Base-by-base conservation (phyloP, 2,888 invertebrate genomes). In the Andrena hattorfiana region DNA sequence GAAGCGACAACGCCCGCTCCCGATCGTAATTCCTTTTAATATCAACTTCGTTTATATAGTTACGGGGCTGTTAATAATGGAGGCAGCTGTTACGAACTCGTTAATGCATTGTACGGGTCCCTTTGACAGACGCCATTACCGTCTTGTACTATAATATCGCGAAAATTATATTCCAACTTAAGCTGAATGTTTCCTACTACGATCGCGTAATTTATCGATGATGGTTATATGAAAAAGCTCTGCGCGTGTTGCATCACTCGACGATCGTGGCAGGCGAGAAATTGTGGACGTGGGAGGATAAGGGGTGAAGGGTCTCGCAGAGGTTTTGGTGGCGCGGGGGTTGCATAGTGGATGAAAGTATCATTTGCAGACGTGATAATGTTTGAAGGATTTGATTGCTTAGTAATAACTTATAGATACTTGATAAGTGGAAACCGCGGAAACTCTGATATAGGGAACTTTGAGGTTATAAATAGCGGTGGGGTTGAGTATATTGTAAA, bases 11-110 rank as follows among this genome's bases (percentile, higher is more conserved):
- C 42, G 42, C 23, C 23, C 42, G 20, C 8, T 26, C 6, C 5
- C 51, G 63, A 72, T 74, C 66, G 48, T 30, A 74, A 74, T 30
- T 56, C 48, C 59, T 59, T 62, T 49, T 73, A 73, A 54, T 66
- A 42, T 7, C 51, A 35, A 75, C 68, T 56, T 75, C 28, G 62
- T 35, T 66, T 35, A 60, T 62, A 23, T 16, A 35, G 49, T 62
- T 69, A 75, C 62, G 28, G 26, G 13, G 8, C 59, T 62, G 68
- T 62, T 69, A 63, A 69, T 69, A 69, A 69, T 76, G 62, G 35
- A 54, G 59, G 35, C 67, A 68, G 62, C 30, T 54, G 68, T 70
- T 59, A 59, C 56, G 59, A 71, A 63, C 49, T 69, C 76, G 70
- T 76, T 76, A 63, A 70, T 64, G 63, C 56, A 48, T 48, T 64